Base-by-base conservation (phyloP, 2,888 invertebrate genomes). In the Campoplex capitator region DNA sequence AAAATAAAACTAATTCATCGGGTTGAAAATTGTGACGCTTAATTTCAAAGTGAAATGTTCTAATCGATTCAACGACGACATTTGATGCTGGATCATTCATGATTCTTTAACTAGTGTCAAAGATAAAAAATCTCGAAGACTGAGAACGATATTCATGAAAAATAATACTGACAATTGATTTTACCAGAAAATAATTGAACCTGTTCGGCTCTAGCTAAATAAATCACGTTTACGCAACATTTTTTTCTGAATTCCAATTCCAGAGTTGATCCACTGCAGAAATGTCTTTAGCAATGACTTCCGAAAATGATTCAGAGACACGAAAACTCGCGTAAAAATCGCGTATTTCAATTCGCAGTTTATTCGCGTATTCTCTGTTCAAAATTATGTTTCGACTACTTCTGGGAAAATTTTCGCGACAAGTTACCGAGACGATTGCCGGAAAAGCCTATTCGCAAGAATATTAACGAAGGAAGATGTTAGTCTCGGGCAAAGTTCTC, bases 381-480 rank as follows among this genome's bases (percentile, higher is more conserved):
- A 35, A 23, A 58, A 58, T 42, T 13, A 62, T 62, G 28, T 75
- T 75, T 62, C 58, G 45, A 42, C 13, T 32, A 18, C 16, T 65
- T 65, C 65, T 32, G 2, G 11, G 51, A 80, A 71, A 71, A 67
- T 32, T 45, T 35, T 62, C 48, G 23, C 18, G n/a, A 45, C 62
- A 13, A 58, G 42, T 71, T 58, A 16, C 32, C 56, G 11, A 28
- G 70, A 38, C 73, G 62, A 65, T 65, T 76, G 32, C 73, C 73
- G 65, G 73, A 65, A 73, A 80, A 45, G 62, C 32, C 28, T 62
- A 71, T 79, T 42, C 54, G 16, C 54, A 45, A 68, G 11, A 74
- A 74, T 48, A 73, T 48, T 71, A 73, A 74, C 67, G 45, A 84
- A 78, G 38, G 67, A 71, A 70, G 42, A 70, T 70, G 78, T 78